Evolutionary conservation across 2,113 vertebrate species (phyloP).

Genomic region (Hiodon tergisus): DNA sequence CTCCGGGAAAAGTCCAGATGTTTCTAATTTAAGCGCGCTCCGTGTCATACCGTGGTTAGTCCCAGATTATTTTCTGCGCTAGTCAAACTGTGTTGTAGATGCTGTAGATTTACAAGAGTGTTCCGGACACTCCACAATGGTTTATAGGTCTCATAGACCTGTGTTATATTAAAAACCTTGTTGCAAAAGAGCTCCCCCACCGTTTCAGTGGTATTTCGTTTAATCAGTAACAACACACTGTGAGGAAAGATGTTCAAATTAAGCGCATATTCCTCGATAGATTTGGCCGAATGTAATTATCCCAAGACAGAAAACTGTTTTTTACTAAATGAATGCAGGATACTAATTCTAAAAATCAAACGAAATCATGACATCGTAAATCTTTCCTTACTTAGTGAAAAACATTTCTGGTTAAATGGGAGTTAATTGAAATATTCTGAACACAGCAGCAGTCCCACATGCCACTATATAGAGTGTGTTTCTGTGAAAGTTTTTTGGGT

Average conservation of each 20-base stretch:
- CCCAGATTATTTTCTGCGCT: slow-evolving; percentile 30
- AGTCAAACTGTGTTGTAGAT: slow-evolving; percentile 41
- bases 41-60: slow-evolving; percentile 32
- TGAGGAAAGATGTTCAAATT: too few species aligned
- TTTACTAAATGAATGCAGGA: too few species aligned
- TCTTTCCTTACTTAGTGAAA: too few species aligned
- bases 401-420: background rate
- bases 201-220: slow-evolving; percentile 41
- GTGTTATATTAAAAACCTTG: slow-evolving; percentile 34
- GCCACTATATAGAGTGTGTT: background rate
- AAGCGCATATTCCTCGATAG: too few species aligned
- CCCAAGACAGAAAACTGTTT: too few species aligned
- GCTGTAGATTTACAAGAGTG: slow-evolving; percentile 47
- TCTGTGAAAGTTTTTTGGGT: slow-evolving; percentile 4
- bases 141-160: slow-evolving; percentile 73
- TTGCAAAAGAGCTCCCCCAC: slow-evolving; percentile 39
- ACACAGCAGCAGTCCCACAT: background rate
- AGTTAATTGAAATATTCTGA: background rate
- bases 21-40: background rate
- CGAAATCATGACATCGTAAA: background rate
- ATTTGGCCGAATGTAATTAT: too few species aligned
- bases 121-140: slow-evolving; percentile 50
- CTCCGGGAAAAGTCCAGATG: background rate
- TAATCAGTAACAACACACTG: too few species aligned
- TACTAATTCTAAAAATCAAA: background rate